Base-by-base conservation (phyloP, 2,888 invertebrate species). In the Dorcus hopei region DNA sequence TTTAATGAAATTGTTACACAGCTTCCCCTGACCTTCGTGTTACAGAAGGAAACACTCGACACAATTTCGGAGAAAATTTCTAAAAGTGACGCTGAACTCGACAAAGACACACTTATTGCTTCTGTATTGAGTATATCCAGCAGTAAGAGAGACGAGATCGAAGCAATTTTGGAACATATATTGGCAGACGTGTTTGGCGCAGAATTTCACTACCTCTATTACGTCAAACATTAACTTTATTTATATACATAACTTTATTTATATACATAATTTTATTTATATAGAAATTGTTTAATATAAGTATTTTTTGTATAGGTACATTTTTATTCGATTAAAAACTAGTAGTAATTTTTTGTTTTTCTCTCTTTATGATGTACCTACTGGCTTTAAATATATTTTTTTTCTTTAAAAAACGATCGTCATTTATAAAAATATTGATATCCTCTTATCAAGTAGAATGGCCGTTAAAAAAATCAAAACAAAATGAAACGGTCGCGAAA, bases 201-300 rank as follows among this genome's bases (percentile, higher is more conserved):
- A 3, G 76, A 75, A 43, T 67, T 76, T 6, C 75, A 76, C 64
- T 74, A 70, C 63, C 63, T 76, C 48, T 74, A 69, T 68, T 68
- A 71, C 52, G 69, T 71, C 52, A 69, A 71, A 58, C 49, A 59
- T 57, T 45, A 45, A 45, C 7, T 42, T 42, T 42, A 42, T 14
- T 42, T 19, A 19, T 9, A 4, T 45, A 45, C 9, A 9, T 19
- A 19, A 16, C 19, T 45, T 45, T 45, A 45, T 45, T 45, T 9
- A 45, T 45, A 45, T 16, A 11, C n/a, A 9, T 19, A 19, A 16
- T 45, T 45, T 45, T 45, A 45, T 45, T 45, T 9, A 45, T 45
- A 45, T 16, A 11, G 4, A 42, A 11, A 33, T 33, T 33, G 7
- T 33, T 33, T 33, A 4, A 33, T 33, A 7, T 6, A 33, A 33